Evolutionary conservation across 2,888 invertebrate genomes (phyloP), one percentile per base, ranked within the genome.

Genomic region (Anagyrus pseudococci): DNA sequence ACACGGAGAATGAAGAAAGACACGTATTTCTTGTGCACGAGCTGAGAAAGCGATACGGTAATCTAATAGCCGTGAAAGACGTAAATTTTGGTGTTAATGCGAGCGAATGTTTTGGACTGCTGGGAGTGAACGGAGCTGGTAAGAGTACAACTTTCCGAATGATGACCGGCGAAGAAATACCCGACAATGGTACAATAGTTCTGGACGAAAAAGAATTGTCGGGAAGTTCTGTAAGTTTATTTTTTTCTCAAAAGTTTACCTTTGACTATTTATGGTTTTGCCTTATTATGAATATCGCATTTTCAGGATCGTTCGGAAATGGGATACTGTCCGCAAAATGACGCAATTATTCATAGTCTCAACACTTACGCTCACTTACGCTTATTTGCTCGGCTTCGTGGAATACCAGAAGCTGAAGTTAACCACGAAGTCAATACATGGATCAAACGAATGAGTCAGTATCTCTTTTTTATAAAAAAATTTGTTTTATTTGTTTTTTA

Each of bases 321-420:
- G 71, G 93, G 94, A n/a, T 95, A 95, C 82, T 96, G 95, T 78
- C 95, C 95, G 0, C 95, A 96, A 82, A 89, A 88, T 79, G 89
- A 91, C 82, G 91, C 92, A 0, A 81, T 94, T 54, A 90, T 93
- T 74, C 86, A 85, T 62, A 89, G 88, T 74, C 85, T 93, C 76
- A 91, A 92, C 2, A 91, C 91, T 0, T 79, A 84, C 59, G 88
- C 93, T 76, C 89, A 90, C 72, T 81, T 95, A 41, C 79, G 77
- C 29, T 83, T 91, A 66, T 87, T 91, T 82, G 89, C 90, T 2
- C 81, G 86, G 20, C 79, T 95, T 49, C 84, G 91, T 7, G 93
- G 93, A 0, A 84, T 91, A 3, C 68, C 73, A 1, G 58, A 70
- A 0, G 52, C 64, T 0, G 80, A 83, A 60, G 78, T 85, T 0